Evolutionary conservation across 2,113 vertebrate genomes (phyloP).

Genomic region (Phalacrocorax carbo): DNA sequence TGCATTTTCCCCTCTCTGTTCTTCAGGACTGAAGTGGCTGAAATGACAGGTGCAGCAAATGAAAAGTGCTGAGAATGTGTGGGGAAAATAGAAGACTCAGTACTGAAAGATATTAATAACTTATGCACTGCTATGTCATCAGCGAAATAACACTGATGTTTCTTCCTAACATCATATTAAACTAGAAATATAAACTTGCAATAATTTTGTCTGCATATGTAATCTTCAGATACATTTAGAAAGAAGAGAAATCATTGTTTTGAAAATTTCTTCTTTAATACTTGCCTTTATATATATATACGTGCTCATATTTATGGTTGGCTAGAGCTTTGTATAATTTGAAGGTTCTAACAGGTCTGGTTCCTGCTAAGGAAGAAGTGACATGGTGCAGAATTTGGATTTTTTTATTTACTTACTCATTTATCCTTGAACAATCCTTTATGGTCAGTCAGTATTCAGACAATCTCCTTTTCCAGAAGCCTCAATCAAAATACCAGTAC

Average conservation of each 20-base stretch:
- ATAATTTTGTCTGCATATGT: not conserved
- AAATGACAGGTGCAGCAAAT: constrained; percentile 47
- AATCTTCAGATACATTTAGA: not conserved
- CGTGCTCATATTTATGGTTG: not conserved
- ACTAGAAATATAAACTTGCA: not conserved
- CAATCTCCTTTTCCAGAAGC: not conserved
- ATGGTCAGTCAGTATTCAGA: not conserved
- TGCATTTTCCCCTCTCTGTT: constrained; percentile 43
- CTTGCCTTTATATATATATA: not conserved
- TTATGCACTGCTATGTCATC: not conserved
- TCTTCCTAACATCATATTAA: not conserved
- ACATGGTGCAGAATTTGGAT: not conserved
- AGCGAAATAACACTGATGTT: constrained; percentile 2
- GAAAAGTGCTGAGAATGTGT: constrained; percentile 9
- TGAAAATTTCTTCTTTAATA: not conserved
- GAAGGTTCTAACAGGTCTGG: not conserved
- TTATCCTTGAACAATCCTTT: constrained; percentile 7
- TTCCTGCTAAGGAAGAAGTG: not conserved
- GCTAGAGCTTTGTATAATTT: not conserved
- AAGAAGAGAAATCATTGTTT: not conserved
- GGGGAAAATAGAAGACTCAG: not conserved
- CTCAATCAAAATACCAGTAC: not conserved
- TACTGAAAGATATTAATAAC: constrained; percentile 8
- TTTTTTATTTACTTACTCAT: not conserved
- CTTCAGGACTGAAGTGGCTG: constrained; percentile 35